Conservation (phyloP, 2,888 invertebrate genomes). For the Frankliniella fusca region DNA sequence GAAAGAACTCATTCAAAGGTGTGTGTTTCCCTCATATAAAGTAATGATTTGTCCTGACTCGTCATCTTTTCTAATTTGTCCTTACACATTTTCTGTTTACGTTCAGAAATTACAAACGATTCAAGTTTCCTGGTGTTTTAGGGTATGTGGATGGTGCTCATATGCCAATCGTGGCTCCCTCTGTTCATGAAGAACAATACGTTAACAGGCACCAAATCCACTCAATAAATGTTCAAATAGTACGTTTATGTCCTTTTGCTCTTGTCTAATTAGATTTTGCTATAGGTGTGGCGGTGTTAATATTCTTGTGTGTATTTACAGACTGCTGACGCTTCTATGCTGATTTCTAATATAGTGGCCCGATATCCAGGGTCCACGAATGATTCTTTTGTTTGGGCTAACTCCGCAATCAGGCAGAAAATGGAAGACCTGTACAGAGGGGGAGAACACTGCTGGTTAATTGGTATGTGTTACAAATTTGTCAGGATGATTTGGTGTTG, state of each 20-base stretch:
- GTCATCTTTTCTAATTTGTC: neutral
- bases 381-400: conserved; percentile 13
- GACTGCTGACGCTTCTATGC: conserved; percentile 14
- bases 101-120: conserved; percentile 1
- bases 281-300: neutral
- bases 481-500: conserved; percentile 18
- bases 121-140: conserved; percentile 1
- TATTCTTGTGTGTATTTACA: conserved; percentile 3
- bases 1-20: neutral
- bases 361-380: conserved; percentile 10
- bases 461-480: neutral
- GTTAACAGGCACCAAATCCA: conserved; percentile 15
- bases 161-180: conserved; percentile 15
- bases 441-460: conserved; percentile 11
- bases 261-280: neutral
- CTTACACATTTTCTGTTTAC: neutral
- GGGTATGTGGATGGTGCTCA: conserved; percentile 18
- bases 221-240: neutral
- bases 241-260: neutral
- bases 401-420: conserved; percentile 18
- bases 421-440: conserved; percentile 15
- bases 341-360: conserved; percentile 11
- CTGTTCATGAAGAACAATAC: conserved; percentile 12
- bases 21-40: conserved; percentile 7
- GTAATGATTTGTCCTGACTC: conserved; percentile 11